Conservation (phyloP, 35 echinoderm and acorn worm species). For the Lytechinus pictus region DNA sequence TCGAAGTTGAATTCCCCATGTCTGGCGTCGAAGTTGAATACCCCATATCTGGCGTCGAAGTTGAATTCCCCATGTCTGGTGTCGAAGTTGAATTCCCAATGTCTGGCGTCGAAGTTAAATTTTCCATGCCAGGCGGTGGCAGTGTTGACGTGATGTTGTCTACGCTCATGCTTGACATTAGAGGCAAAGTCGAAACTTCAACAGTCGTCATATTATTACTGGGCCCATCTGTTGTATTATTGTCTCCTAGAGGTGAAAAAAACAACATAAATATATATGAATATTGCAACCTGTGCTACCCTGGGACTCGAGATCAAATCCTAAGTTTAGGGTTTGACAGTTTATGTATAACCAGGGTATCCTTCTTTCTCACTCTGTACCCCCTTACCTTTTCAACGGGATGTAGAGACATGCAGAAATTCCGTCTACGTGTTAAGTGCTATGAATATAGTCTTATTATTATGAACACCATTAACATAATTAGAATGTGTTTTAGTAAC, state of each 20-base stretch:
- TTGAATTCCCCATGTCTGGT: no score
- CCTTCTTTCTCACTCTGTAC: background rate
- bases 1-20: no score
- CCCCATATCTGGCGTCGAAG: no score
- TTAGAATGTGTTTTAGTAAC: no score
- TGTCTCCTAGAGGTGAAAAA: background rate
- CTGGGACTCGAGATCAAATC: background rate
- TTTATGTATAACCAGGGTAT: background rate
- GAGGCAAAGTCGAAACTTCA: background rate
- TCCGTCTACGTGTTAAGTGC: no score
- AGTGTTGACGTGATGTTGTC: background rate
- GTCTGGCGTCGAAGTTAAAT: no score
- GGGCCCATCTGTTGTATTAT: background rate
- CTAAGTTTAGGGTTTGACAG: background rate
- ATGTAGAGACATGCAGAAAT: no score
- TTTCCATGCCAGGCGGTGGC: background rate
- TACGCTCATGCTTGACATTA: background rate
- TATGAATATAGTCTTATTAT: no score
- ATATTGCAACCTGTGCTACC: background rate
- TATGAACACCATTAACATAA: no score
- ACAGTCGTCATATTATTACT: background rate
- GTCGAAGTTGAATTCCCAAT: no score
- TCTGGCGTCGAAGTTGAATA: no score
- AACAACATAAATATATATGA: background rate
- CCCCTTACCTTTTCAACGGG: background rate